Conservation (phyloP, 2,888 invertebrate species). For the Atrina japonica region DNA sequence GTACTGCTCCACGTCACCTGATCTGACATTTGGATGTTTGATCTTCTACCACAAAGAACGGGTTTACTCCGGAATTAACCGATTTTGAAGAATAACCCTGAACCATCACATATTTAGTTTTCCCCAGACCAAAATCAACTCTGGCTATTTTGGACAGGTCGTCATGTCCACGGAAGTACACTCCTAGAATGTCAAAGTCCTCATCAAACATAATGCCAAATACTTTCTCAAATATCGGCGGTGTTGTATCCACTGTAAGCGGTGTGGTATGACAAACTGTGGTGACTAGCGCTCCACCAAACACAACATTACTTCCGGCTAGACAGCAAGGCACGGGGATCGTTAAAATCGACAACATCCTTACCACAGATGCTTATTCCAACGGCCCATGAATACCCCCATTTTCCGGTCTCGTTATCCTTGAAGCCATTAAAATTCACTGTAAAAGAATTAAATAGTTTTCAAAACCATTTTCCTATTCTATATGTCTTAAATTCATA, state of each 20-base stretch:
- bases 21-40: too few relatives aligned
- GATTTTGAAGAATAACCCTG: constrained; percentile 55
- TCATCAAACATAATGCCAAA: constrained; percentile 67
- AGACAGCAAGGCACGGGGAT: constrained; percentile 62
- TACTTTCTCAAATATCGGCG: too few relatives aligned
- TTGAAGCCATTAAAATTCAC: too few relatives aligned
- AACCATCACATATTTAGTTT: constrained; percentile 60
- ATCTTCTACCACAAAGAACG: constrained; percentile 61
- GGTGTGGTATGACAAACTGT: constrained; percentile 67
- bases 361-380: constrained; percentile 57
- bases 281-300: constrained; percentile 65
- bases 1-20: too few relatives aligned
- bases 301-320: constrained; percentile 57
- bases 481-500: too few relatives aligned
- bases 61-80: constrained; percentile 49
- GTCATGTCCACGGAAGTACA: constrained; percentile 62
- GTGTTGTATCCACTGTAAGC: too few relatives aligned
- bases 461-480: background rate
- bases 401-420: constrained; percentile 69
- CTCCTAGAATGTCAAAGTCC: constrained; percentile 57
- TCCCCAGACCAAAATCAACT: constrained; percentile 66
- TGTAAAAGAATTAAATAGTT: constrained; percentile 29
- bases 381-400: constrained; percentile 67
- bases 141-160: constrained; percentile 53
- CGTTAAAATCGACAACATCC: constrained; percentile 53